phyloP scores from a whole-genome alignment of 2,113 vertebrate genomes.

The Spermophilus dauricus region DNA sequence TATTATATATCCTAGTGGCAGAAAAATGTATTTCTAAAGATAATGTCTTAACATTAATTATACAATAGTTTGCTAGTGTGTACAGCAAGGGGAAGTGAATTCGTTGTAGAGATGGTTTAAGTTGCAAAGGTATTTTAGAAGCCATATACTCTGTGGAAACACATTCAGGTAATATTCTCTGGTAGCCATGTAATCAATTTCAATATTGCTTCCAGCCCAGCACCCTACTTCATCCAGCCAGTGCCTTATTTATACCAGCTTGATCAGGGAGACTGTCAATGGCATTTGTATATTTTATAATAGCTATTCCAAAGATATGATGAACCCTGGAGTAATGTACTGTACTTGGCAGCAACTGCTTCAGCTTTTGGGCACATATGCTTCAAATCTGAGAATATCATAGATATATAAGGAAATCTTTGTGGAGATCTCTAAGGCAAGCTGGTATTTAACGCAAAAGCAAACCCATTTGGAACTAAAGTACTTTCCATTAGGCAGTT shows the following conservation, averaged over 20 bases:
- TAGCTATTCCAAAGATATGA: slow-evolving; percentile 83
- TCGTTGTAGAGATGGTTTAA: not conserved
- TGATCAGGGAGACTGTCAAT: slow-evolving; percentile 82
- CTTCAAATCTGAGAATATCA: slow-evolving; percentile 89
- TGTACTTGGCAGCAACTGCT: slow-evolving; percentile 85
- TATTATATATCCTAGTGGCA: not conserved
- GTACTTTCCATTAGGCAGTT: slow-evolving; percentile 90
- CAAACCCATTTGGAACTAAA: slow-evolving; percentile 91
- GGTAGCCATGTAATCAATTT: not conserved
- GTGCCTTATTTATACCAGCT: slow-evolving; percentile 61
- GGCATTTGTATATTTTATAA: slow-evolving; percentile 86
- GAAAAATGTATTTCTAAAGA: slow-evolving; percentile 2
- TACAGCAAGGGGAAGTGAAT: not conserved
- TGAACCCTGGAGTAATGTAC: slow-evolving; percentile 86
- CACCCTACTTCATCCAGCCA: not conserved
- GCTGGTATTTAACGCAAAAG: slow-evolving; percentile 92
- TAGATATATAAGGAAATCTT: slow-evolving; percentile 88
- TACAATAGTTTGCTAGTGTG: not conserved
- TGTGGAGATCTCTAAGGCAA: slow-evolving; percentile 89
- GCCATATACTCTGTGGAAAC: not conserved
- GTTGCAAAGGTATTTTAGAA: not conserved
- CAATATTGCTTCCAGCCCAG: not conserved
- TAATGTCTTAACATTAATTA: not conserved
- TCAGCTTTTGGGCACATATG: slow-evolving; percentile 89
- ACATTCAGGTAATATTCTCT: not conserved